phyloP scores from a whole-genome alignment of 2,888 invertebrate species.

The Drosophila engyochracea region DNA sequence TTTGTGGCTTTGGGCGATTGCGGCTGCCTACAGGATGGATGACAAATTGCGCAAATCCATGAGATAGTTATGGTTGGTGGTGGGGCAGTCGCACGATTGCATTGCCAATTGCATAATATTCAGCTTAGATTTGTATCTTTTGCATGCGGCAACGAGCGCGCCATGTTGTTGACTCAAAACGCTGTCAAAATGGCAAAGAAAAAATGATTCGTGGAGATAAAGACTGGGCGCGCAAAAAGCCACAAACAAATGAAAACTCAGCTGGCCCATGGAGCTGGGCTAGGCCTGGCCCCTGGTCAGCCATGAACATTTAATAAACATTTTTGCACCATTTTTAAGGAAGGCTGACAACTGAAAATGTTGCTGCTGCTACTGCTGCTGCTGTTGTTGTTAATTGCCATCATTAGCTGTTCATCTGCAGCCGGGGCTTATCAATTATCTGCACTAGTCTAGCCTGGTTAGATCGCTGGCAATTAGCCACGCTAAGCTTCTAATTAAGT shows the following conservation, averaged over 20 bases:
- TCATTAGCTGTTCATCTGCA: constrained; percentile 78
- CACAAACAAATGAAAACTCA: constrained; percentile 59
- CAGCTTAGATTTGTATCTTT: constrained; percentile 77
- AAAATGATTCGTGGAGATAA: constrained; percentile 77
- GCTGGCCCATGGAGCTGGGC: constrained; percentile 50
- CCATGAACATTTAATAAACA: constrained; percentile 73
- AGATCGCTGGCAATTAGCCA: constrained; percentile 67
- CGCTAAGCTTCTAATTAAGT: constrained; percentile 78
- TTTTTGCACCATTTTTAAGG: constrained; percentile 72
- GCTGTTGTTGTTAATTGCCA: constrained; percentile 67
- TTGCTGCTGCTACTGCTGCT: constrained; percentile 32
- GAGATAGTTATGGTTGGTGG: constrained; percentile 70
- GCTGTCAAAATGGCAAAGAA: constrained; percentile 76
- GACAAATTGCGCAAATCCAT: constrained; percentile 83
- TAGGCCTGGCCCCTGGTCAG: constrained; percentile 58
- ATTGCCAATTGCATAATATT: constrained; percentile 73
- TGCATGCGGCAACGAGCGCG: constrained; percentile 65
- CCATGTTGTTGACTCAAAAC: constrained; percentile 80
- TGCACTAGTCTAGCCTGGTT: constrained; percentile 27
- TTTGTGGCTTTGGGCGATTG: constrained; percentile 23
- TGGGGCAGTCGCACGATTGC: constrained; percentile 62
- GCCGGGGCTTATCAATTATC: constrained; percentile 71
- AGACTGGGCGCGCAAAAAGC: constrained; percentile 34
- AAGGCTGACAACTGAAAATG: constrained; percentile 42
- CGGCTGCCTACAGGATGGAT: constrained; percentile 70